Conservation (phyloP, 2,888 invertebrate species). For the Cephus pulcher region DNA sequence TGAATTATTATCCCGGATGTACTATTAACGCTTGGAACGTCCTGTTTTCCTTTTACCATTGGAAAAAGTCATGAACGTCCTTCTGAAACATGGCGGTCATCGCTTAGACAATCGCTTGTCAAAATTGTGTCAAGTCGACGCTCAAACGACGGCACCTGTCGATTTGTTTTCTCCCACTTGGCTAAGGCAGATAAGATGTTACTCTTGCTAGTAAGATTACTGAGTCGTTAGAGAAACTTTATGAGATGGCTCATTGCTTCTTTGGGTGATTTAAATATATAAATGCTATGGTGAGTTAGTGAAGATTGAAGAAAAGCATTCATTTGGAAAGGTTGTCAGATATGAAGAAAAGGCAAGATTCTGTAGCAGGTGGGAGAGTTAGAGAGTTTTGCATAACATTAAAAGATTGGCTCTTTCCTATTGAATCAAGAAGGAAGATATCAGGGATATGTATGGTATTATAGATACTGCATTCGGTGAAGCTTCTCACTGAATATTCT, state of each 20-base stretch:
- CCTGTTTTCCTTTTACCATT: neutral
- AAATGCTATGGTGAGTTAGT: neutral
- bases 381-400: neutral
- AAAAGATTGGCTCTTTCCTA: neutral
- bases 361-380: neutral
- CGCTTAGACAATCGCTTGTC: constrained; percentile 43
- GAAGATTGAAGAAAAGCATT: neutral
- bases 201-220: neutral
- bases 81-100: constrained; percentile 5
- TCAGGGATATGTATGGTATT: neutral
- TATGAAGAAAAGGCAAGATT: neutral
- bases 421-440: neutral
- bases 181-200: neutral
- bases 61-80: neutral
- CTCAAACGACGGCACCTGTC: constrained; percentile 35
- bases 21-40: neutral
- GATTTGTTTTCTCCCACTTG: constrained; percentile 25
- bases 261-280: neutral
- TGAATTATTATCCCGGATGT: neutral
- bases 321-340: neutral
- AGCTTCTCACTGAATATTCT: neutral
- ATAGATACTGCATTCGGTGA: neutral
- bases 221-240: neutral
- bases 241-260: neutral
- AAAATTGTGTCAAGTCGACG: constrained; percentile 51